phyloP scores from a whole-genome alignment of 2,797 vertebrate species.

The Urophycis tenuis region DNA sequence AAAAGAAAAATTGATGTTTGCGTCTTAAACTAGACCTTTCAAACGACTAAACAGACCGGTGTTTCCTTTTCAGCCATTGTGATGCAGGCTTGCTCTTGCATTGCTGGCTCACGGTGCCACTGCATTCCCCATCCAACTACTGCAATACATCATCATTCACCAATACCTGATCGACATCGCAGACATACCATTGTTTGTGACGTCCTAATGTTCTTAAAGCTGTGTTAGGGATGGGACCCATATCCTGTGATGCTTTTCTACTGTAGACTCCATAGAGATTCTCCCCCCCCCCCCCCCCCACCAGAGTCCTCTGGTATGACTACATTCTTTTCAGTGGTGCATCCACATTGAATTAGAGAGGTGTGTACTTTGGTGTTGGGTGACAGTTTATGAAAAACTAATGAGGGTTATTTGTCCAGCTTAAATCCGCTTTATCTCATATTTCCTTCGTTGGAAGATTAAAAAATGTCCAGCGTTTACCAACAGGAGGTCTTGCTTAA shows the following conservation, averaged over 20 bases:
- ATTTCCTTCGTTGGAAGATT: neutral
- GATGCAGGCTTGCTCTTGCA: neutral
- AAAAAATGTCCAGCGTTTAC: neutral
- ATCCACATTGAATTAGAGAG: neutral
- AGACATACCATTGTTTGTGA: neutral
- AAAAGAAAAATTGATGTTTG: neutral
- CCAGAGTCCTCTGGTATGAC: neutral
- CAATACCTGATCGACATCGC: neutral
- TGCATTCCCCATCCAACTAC: neutral
- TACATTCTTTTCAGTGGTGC: neutral
- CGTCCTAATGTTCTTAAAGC: neutral
- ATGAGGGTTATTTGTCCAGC: neutral
- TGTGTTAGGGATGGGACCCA: neutral
- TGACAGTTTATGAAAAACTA: neutral
- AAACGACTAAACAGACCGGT: neutral
- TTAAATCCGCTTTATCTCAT: neutral
- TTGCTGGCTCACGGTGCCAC: neutral
- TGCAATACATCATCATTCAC: neutral
- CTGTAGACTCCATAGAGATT: neutral
- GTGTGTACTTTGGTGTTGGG: too few relatives aligned
- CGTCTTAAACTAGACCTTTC: too few relatives aligned
- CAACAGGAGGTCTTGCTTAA: neutral
- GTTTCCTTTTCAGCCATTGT: neutral
- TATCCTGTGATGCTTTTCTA: neutral
- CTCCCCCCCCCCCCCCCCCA: too few relatives aligned